Base-by-base conservation (phyloP, 2,888 invertebrate species). In the Netelia inedita region DNA sequence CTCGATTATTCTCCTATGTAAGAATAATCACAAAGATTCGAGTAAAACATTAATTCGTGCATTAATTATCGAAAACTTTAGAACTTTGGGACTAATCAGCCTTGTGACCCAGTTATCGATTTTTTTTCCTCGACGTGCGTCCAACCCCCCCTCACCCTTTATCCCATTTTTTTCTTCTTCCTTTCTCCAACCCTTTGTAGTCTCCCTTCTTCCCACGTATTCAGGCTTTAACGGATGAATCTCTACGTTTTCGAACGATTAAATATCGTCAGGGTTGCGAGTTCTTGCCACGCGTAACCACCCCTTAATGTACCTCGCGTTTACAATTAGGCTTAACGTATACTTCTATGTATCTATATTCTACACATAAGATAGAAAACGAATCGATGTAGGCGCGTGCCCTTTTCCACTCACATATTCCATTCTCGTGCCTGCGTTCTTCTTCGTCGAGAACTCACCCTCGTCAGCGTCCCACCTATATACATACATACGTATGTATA, bases 21-120 rank as follows among this genome's bases (percentile, higher is more conserved):
- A 0, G 35, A 35, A 35, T 35, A 6, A 35, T 35, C 35, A 35
- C 6, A 6, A 35, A 1, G 35, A 35, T 35, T 28, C 11, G 11
- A 46, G 1, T 1, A 46, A 14, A 46, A 14, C 2, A 14, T 46
- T 46, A 14, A 11, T 11, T 57, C 19, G 16, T 2, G 19, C 1
- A 19, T 19, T 57, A 55, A 35, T 35, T 63, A 1, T 16, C 9
- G 14, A 63, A 35, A 28, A 23, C 5, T 10, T 21, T 19, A 63
- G 63, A 35, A n/a, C 41, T 43, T 21, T 55, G 71, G 57, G 53
- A 11, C 35, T 43, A 23, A 68, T 72, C 53, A 65, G 63, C 79
- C 72, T 55, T 11, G 43, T 79, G 72, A 79, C 79, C 79, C 55
- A 79, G 35, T 76, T 66, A 76, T 76, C 68, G 76, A 76, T 76